Evolutionary conservation across 1,140 invertebrate species (phyloP).

Genomic region (Drosophila repletoides): DNA sequence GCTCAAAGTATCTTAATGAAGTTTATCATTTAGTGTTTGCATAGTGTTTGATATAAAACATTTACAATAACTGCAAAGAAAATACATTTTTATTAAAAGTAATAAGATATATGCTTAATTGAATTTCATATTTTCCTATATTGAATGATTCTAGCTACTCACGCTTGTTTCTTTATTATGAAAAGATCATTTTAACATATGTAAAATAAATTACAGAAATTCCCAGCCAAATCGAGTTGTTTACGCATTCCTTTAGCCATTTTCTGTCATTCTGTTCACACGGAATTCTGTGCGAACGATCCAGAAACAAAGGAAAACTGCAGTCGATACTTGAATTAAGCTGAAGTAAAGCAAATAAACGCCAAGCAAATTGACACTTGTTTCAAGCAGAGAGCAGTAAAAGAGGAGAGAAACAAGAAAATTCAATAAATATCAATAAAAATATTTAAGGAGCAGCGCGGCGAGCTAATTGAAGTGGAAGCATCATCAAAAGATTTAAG

Average conservation of each 20-base stretch:
- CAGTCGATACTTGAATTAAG: not conserved
- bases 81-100: no score
- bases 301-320: not conserved
- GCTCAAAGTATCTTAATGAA: no score
- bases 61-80: no score
- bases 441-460: constrained; percentile 48
- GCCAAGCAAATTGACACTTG: constrained; percentile 46
- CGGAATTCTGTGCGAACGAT: not conserved
- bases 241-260: not conserved
- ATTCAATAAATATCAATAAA: constrained; percentile 77
- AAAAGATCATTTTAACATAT: no score
- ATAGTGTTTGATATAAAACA: no score
- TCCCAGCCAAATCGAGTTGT: not conserved
- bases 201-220: no score
- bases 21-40: no score
- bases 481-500: constrained; percentile 54
- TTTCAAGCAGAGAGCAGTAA: constrained; percentile 18
- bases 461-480: constrained; percentile 11
- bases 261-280: constrained; percentile 8
- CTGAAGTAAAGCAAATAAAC: constrained; percentile 37
- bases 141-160: no score
- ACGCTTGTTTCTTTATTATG: no score
- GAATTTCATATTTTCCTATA: no score
- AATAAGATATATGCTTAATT: no score
- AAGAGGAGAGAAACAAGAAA: constrained; percentile 2